phyloP scores from a whole-genome alignment of 2,113 vertebrate genomes.

The Recurvirostra avosetta region DNA sequence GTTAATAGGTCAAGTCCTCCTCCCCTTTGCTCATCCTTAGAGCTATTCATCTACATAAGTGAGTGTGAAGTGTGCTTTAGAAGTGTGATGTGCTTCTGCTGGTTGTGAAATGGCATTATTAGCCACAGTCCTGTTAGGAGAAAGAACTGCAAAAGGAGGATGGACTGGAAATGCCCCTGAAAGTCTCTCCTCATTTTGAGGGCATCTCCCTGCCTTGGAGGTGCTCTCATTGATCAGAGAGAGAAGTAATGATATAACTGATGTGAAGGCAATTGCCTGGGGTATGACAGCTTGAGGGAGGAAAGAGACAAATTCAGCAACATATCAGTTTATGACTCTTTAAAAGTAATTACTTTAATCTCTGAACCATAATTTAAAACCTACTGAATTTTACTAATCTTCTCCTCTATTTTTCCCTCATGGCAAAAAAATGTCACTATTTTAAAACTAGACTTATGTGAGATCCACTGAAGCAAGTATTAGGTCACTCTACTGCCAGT shows the following conservation, averaged over 20 bases:
- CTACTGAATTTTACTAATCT: not conserved
- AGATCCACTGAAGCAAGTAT: not conserved
- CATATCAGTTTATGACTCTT: constrained; percentile 10
- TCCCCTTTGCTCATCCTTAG: not conserved
- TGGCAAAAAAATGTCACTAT: not conserved
- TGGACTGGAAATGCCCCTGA: not conserved
- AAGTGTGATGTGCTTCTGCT: not conserved
- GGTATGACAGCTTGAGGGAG: constrained; percentile 10
- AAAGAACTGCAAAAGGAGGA: not conserved
- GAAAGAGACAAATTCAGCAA: constrained; percentile 29
- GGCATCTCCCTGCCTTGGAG: not conserved
- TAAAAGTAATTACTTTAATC: constrained; percentile 34
- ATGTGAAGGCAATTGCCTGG: not conserved
- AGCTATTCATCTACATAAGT: not conserved
- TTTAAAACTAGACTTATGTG: not conserved
- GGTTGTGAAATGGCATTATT: not conserved
- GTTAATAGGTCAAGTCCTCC: not conserved
- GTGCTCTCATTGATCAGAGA: not conserved
- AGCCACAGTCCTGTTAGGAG: not conserved
- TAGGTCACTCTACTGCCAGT: not conserved
- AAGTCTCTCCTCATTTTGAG: not conserved
- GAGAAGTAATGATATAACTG: not conserved
- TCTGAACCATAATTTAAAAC: constrained; percentile 15
- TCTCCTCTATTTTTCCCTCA: not conserved
- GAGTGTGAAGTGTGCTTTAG: not conserved